Evolutionary conservation across 1,140 invertebrate genomes (phyloP).

Genomic region (Ladona fulva): DNA sequence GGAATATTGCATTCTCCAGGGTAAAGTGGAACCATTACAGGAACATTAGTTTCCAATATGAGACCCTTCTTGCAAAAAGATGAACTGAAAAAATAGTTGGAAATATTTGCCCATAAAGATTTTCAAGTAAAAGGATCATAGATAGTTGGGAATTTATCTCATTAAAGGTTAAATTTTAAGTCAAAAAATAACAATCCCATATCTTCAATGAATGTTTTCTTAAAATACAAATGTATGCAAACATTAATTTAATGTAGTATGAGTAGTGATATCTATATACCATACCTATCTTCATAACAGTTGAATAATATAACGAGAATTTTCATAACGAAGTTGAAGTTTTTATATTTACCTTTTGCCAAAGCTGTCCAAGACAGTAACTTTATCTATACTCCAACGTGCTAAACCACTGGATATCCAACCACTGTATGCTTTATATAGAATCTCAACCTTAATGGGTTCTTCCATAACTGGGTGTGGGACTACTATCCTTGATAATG

Average conservation of each 20-base stretch:
- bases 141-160: too few relatives aligned
- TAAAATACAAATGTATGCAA: too few relatives aligned
- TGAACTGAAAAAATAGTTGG: conserved; percentile 44
- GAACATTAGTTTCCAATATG: conserved; percentile 60
- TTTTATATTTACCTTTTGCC: conserved; percentile 53
- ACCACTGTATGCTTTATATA: conserved; percentile 81
- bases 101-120: too few relatives aligned
- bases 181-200: too few relatives aligned
- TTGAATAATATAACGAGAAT: too few relatives aligned
- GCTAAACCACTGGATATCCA: conserved; percentile 81
- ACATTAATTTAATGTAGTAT: too few relatives aligned
- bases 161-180: too few relatives aligned
- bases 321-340: too few relatives aligned
- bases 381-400: conserved; percentile 70
- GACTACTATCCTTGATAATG: conserved; percentile 70
- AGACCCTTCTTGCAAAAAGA: conserved; percentile 70
- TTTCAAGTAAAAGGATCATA: too few relatives aligned
- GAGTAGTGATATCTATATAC: too few relatives aligned
- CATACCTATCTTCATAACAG: not conserved
- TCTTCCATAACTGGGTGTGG: conserved; percentile 75
- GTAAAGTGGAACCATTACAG: conserved; percentile 60
- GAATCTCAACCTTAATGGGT: conserved; percentile 57
- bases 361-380: conserved; percentile 75
- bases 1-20: conserved; percentile 63
- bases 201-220: too few relatives aligned